These are phyloP conservation scores for Clusia tigrina DNA, from an alignment of 2,888 invertebrate genomes.

Conservation along the genomic window DNA sequence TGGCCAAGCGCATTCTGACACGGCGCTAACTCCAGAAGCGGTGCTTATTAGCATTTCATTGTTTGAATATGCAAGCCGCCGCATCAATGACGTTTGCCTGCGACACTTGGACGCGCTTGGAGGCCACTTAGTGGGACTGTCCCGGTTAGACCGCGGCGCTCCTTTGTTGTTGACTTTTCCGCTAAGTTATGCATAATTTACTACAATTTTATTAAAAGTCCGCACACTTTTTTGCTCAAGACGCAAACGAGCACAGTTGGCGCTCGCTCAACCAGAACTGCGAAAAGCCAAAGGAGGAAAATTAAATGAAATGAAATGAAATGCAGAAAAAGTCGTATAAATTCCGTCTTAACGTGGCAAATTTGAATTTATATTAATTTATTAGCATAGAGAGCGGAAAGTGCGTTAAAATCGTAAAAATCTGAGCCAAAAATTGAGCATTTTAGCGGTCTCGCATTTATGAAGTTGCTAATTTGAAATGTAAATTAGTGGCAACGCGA, in stretches of 20 bases:
- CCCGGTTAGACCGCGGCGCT: too few relatives aligned
- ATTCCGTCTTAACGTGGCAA: slow-evolving; percentile 42
- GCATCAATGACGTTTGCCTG: neutral
- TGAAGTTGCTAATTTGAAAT: slow-evolving; percentile 56
- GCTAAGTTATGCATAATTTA: slow-evolving; percentile 31
- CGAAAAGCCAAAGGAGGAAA: neutral
- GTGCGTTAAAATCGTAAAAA: neutral
- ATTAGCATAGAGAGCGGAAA: slow-evolving; percentile 57
- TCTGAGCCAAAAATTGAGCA: neutral
- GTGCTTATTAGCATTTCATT: slow-evolving; percentile 26
- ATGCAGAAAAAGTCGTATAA: too few relatives aligned
- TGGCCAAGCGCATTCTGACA: too few relatives aligned
- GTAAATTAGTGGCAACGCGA: slow-evolving; percentile 49
- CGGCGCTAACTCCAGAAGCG: neutral
- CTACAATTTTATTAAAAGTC: slow-evolving; percentile 30
- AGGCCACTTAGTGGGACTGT: neutral
- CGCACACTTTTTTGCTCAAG: slow-evolving; percentile 28
- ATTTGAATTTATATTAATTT: slow-evolving; percentile 63
- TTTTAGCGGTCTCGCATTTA: slow-evolving; percentile 23
- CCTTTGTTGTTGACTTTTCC: too few relatives aligned
- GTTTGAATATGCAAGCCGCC: slow-evolving; percentile 32
- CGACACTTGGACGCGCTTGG: slow-evolving; percentile 1
- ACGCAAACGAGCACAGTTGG: slow-evolving; percentile 11
- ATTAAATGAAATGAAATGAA: neutral
- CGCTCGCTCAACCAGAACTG: neutral